These are phyloP conservation scores for Chloromyia formosa DNA, from an alignment of 2,888 invertebrate species.

Conservation along the genomic window DNA sequence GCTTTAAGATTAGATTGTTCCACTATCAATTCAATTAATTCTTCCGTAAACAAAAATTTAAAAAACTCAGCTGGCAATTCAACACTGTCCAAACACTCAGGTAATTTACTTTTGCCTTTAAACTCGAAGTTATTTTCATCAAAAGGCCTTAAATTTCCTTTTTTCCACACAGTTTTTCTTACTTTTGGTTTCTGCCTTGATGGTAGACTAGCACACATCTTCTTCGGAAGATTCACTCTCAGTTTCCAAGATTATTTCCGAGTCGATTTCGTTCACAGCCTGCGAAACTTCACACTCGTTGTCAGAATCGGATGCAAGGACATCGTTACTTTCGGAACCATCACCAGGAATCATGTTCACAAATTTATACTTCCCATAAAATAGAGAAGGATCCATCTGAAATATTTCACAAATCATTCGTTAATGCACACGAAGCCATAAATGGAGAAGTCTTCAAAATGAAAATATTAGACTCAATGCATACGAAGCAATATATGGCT, in stretches of 20 bases:
- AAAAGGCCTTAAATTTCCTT: too few relatives aligned
- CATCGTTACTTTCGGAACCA: background rate
- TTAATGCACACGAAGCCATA: too few relatives aligned
- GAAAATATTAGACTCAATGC: background rate
- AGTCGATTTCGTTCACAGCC: background rate
- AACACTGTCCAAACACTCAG: too few relatives aligned
- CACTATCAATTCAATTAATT: background rate
- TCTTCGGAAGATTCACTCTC: background rate
- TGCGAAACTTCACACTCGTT: background rate
- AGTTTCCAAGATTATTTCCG: background rate
- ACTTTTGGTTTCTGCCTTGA: too few relatives aligned
- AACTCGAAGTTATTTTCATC: too few relatives aligned
- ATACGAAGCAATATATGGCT: background rate
- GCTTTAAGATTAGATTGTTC: background rate
- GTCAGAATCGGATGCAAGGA: background rate
- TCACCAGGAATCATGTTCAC: slow-evolving; percentile 11
- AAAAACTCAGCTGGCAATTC: background rate
- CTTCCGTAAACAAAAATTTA: background rate
- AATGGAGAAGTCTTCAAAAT: background rate
- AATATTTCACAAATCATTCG: too few relatives aligned
- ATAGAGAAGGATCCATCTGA: background rate
- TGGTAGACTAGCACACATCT: too few relatives aligned
- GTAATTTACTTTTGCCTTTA: too few relatives aligned
- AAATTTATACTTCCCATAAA: background rate
- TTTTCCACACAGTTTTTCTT: too few relatives aligned